A percentile compares a stretch with the other conserved stretches of the same genome.
phyloP scores from a whole-genome alignment of 2,888 invertebrate genomes.

The Yponomeuta malinellus region DNA sequence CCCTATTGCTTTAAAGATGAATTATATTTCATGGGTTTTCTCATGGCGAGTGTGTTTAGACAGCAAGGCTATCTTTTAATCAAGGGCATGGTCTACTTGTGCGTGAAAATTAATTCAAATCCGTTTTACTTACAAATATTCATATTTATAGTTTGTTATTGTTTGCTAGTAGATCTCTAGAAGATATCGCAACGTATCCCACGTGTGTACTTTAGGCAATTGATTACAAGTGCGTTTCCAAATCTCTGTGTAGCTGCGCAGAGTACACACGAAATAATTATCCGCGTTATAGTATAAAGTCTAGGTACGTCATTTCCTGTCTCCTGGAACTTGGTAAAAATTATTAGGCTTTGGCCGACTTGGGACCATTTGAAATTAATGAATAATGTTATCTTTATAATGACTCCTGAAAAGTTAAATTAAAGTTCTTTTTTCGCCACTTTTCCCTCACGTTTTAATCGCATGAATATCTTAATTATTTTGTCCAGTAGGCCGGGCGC shows the following conservation, averaged over 20 bases:
- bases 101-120: too few species aligned
- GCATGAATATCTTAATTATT: slow-evolving; percentile 63
- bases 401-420: slow-evolving; percentile 68
- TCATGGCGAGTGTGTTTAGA: too few species aligned
- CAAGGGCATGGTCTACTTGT: too few species aligned
- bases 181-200: too few species aligned
- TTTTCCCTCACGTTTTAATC: slow-evolving; percentile 59
- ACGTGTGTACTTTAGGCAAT: background rate
- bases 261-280: slow-evolving; percentile 68
- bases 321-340: slow-evolving; percentile 61
- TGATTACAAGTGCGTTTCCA: background rate
- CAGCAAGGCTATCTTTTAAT: too few species aligned
- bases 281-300: slow-evolving; percentile 67
- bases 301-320: slow-evolving; percentile 69
- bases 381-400: slow-evolving; percentile 74
- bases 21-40: too few species aligned
- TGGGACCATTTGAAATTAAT: slow-evolving; percentile 71
- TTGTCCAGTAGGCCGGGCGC: slow-evolving; percentile 31
- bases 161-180: too few species aligned
- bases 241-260: slow-evolving; percentile 4
- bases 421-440: slow-evolving; percentile 59
- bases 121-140: too few species aligned
- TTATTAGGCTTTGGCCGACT: slow-evolving; percentile 65
- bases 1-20: too few species aligned
- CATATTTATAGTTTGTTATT: too few species aligned